Evolutionary conservation across 2,888 invertebrate genomes (phyloP).

Genomic region (Caenorhabditis angaria): DNA sequence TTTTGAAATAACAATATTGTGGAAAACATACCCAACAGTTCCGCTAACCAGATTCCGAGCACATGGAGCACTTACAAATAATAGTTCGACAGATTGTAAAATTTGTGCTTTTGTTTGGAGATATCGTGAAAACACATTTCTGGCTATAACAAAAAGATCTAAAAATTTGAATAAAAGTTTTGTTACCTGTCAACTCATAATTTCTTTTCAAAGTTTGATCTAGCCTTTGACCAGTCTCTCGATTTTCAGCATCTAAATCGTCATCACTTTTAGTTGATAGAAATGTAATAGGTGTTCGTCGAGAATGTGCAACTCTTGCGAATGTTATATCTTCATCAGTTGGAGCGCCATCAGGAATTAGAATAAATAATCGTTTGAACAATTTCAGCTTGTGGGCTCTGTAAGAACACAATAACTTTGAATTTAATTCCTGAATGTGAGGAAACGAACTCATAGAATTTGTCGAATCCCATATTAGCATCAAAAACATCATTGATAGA

Average conservation of each 20-base stretch:
- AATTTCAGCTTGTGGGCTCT: slow-evolving; percentile 52
- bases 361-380: slow-evolving; percentile 50
- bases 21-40: slow-evolving; percentile 39
- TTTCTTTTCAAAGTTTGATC: slow-evolving; percentile 44
- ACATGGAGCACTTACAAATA: slow-evolving; percentile 47
- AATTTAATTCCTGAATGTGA: not conserved
- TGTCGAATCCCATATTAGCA: slow-evolving; percentile 57
- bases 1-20: not conserved
- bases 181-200: slow-evolving; percentile 41
- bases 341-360: slow-evolving; percentile 56
- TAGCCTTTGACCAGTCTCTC: slow-evolving; percentile 42
- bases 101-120: slow-evolving; percentile 47
- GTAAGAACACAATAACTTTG: too few species aligned
- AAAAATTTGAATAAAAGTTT: not conserved
- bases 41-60: slow-evolving; percentile 49
- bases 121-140: slow-evolving; percentile 40
- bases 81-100: slow-evolving; percentile 36
- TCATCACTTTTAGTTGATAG: slow-evolving; percentile 54
- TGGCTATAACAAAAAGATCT: slow-evolving; percentile 21
- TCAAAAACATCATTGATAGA: slow-evolving; percentile 53
- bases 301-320: slow-evolving; percentile 45
- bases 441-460: slow-evolving; percentile 53
- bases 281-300: slow-evolving; percentile 50
- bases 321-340: slow-evolving; percentile 59
- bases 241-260: slow-evolving; percentile 54